These are phyloP conservation scores for Iphiclides podalirius DNA, from an alignment of 2,888 invertebrate genomes.

Conservation along the genomic window DNA sequence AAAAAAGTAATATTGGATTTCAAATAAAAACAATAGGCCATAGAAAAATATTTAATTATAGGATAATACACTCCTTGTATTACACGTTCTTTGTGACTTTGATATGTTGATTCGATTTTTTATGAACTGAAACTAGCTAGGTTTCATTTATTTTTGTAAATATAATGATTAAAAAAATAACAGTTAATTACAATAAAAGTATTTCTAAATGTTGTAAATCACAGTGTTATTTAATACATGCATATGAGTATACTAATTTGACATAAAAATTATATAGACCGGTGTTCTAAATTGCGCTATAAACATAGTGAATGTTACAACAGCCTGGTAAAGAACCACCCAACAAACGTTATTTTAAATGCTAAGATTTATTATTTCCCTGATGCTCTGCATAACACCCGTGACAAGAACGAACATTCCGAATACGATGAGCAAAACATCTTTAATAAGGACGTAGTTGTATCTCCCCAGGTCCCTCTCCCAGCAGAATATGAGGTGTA, in stretches of 20 bases:
- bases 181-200: neutral
- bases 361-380: conserved; percentile 54
- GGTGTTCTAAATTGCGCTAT: too few relatives aligned
- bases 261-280: too few relatives aligned
- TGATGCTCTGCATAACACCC: conserved; percentile 78
- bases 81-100: neutral
- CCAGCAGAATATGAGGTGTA: conserved; percentile 86
- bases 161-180: neutral
- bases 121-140: neutral
- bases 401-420: conserved; percentile 84
- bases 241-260: too few relatives aligned
- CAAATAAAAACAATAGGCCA: neutral
- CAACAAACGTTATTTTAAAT: conserved; percentile 30
- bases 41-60: neutral
- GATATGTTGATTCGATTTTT: neutral
- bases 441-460: conserved; percentile 86
- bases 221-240: too few relatives aligned
- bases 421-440: conserved; percentile 79
- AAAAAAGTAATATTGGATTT: too few relatives aligned
- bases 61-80: neutral
- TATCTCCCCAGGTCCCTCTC: conserved; percentile 83
- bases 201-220: neutral
- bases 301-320: too few relatives aligned
- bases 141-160: neutral
- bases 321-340: too few relatives aligned